Evolutionary conservation across 2,797 vertebrate species (phyloP), one percentile per base, ranked within the genome.

Genomic region (Chaetophractus vellerosus): DNA sequence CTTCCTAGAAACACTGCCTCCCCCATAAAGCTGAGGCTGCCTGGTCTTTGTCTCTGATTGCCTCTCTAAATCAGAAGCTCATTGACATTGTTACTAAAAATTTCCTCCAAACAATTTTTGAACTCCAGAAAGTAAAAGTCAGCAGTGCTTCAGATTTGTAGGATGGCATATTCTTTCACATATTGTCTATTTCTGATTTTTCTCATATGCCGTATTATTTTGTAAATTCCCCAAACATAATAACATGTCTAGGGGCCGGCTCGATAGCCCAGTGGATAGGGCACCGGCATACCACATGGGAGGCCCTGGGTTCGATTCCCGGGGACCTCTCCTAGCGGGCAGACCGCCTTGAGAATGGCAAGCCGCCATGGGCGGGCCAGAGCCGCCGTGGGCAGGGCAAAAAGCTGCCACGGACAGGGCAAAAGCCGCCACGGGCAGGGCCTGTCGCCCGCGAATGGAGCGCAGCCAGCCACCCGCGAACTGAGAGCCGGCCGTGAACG

Each of bases 1-100:
- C 16, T 93, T 90, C 82, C 64, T 28, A 86, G 64, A 91, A 88
- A 69, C 57, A 88, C 31, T 57, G 33, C 18, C 23, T 64, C 26
- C 26, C 11, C 57, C 14, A 18, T 26, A 33, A 95, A 85, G 38
- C 36, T 26, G 45, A 91, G 33, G 57, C 31, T 91, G 3, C 28
- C 66, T 33, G 31, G 5, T 57, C 75, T 90, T 84, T 80, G 76
- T 48, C 72, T 80, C 33, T 16, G 5, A 33, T 79, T 45, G 33
- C 24, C 26, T 12, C 45, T 90, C 79, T 19, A 83, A 59, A 68
- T 50, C 69, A 85, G 50, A 88, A 92, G 23, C 6, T 45, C 18
- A 1, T n/a, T 59, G 57, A 0, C 1, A 24, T 38, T 64, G 14
- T 45, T 59, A 50, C 19, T 19, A 8, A 71, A 96, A 71, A 41